A percentile compares a stretch with the other conserved stretches of the same genome.
These are phyloP conservation scores for Amaurobius ferox DNA, from an alignment of 2,888 invertebrate species.

Conservation along the genomic window DNA sequence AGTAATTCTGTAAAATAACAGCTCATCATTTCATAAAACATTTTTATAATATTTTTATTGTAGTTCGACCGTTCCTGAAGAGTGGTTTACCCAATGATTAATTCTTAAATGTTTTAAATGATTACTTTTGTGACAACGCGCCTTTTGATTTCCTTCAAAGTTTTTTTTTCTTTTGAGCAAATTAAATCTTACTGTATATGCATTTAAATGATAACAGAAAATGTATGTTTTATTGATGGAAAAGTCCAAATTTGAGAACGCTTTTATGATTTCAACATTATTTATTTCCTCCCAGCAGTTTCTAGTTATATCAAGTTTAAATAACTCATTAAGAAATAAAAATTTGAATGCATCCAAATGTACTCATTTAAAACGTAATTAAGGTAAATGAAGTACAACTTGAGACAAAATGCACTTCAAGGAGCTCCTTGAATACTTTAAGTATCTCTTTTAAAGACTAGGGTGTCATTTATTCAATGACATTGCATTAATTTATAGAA, in stretches of 20 bases:
- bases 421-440: neutral
- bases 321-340: neutral
- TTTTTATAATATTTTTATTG: no score
- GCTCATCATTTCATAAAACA: no score
- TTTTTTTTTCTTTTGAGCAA: no score
- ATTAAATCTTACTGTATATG: no score
- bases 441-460: neutral
- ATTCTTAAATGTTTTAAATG: no score
- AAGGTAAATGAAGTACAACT: neutral
- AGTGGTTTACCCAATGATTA: no score
- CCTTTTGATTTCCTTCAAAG: no score
- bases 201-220: no score
- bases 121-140: no score
- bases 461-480: conserved; percentile 30
- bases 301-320: neutral
- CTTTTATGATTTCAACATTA: neutral
- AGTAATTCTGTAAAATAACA: no score
- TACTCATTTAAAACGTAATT: neutral
- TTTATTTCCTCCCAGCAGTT: neutral
- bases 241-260: neutral
- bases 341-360: neutral
- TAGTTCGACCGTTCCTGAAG: no score
- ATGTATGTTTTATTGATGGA: no score
- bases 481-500: conserved; percentile 30
- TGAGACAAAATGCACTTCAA: neutral